Evolutionary conservation across 2,113 vertebrate species (phyloP).

Genomic region (Arizona elegans): DNA sequence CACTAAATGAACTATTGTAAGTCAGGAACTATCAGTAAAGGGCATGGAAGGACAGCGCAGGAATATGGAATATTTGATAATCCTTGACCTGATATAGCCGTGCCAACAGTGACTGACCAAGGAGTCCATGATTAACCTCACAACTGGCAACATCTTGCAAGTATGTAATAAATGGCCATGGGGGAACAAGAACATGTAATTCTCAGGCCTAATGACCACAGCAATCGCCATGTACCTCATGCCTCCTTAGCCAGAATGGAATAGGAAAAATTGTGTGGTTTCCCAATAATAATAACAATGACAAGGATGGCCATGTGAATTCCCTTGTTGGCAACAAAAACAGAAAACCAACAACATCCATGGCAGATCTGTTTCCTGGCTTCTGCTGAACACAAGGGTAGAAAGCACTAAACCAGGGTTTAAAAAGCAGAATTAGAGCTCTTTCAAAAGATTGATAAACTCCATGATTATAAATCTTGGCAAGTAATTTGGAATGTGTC

Average conservation of each 20-base stretch:
- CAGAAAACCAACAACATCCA: background rate
- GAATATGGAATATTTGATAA: background rate
- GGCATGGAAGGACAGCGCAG: background rate
- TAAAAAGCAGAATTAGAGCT: background rate
- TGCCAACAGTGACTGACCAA: background rate
- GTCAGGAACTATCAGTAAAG: background rate
- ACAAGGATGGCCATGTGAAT: background rate
- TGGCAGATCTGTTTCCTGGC: background rate
- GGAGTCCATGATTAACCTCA: background rate
- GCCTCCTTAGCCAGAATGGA: background rate
- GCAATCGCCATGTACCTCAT: background rate
- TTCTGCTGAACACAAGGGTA: background rate
- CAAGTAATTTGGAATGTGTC: background rate
- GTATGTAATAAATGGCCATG: background rate
- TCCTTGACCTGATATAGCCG: background rate
- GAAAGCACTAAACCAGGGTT: background rate
- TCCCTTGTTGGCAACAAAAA: background rate
- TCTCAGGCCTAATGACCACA: background rate
- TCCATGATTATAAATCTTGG: background rate
- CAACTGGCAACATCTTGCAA: background rate
- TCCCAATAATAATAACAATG: background rate
- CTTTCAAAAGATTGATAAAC: background rate
- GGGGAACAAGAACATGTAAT: background rate
- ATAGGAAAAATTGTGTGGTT: background rate
- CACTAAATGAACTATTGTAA: background rate